phyloP scores from a whole-genome alignment of 2,797 vertebrate species.

The Crenichthys baileyi region DNA sequence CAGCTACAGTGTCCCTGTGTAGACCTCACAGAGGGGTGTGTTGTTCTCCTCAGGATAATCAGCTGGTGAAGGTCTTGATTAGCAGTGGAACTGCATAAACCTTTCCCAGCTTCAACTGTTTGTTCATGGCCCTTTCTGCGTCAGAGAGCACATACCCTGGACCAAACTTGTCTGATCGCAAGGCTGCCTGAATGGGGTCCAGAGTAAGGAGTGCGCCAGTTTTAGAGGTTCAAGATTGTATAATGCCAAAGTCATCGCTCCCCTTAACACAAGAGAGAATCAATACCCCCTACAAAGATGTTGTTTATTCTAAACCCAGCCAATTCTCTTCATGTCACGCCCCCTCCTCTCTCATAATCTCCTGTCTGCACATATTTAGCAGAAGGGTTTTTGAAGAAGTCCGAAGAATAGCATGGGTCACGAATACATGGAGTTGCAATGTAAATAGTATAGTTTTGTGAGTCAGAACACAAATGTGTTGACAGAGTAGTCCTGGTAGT shows the following conservation, averaged over 20 bases:
- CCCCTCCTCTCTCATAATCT: conserved; percentile 10
- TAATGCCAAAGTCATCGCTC: conserved; percentile 46
- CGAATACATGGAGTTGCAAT: not conserved
- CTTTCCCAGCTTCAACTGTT: conserved; percentile 44
- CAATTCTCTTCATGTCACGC: conserved; percentile 21
- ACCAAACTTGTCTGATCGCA: conserved; percentile 33
- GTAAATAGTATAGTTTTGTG: conserved; percentile 17
- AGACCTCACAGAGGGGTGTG: conserved; percentile 54
- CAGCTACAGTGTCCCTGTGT: conserved; percentile 50
- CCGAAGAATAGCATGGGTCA: not conserved
- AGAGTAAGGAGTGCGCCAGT: conserved; percentile 39
- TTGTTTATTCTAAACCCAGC: conserved; percentile 51
- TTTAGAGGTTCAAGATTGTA: conserved; percentile 42
- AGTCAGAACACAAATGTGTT: not conserved
- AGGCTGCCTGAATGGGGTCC: conserved; percentile 45
- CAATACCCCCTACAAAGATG: conserved; percentile 48
- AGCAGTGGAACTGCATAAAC: conserved; percentile 53
- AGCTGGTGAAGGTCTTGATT: conserved; percentile 66
- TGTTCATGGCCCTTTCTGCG: conserved; percentile 53
- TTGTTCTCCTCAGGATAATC: conserved; percentile 59
- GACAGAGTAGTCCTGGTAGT: not conserved
- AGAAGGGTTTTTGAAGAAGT: conserved; percentile 26
- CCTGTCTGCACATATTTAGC: conserved; percentile 12
- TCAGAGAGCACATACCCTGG: conserved; percentile 66
- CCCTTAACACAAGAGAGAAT: conserved; percentile 36